Percentiles rank a stretch among this genome's conserved stretches.
phyloP scores from a whole-genome alignment of 2,797 vertebrate species.

The Acestrorhynchus altus region DNA sequence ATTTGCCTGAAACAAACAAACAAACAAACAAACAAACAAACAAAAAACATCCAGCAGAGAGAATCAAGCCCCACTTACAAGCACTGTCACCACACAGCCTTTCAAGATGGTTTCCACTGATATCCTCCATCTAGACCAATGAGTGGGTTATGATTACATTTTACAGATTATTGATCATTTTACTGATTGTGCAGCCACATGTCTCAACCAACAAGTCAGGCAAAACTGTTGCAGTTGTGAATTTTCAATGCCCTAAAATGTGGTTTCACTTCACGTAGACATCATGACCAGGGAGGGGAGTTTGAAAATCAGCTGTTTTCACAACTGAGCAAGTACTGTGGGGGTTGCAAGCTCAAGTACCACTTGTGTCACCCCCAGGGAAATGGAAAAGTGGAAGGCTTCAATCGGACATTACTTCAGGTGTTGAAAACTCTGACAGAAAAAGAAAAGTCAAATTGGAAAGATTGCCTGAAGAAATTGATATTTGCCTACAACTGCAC shows the following conservation, averaged over 20 bases:
- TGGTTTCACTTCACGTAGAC: slow-evolving; percentile 24
- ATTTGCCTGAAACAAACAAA: neutral
- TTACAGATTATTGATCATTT: neutral
- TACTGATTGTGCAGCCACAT: slow-evolving; percentile 18
- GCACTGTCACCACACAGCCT: neutral
- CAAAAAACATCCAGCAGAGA: neutral
- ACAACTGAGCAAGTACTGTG: slow-evolving; percentile 9
- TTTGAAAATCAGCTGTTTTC: slow-evolving; percentile 44
- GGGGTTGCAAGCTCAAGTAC: neutral
- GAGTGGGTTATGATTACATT: neutral
- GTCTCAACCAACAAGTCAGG: slow-evolving; percentile 26
- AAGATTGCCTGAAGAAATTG: neutral
- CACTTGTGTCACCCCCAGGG: slow-evolving; percentile 15
- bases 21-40: no score
- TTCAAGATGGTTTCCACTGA: neutral
- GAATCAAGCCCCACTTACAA: neutral
- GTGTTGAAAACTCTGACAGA: neutral
- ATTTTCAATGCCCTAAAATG: slow-evolving; percentile 41
- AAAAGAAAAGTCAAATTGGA: neutral
- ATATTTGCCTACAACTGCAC: slow-evolving; percentile 27
- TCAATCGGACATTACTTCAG: neutral
- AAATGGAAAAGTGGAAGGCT: neutral
- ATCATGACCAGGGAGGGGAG: slow-evolving; percentile 45
- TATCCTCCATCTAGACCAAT: neutral
- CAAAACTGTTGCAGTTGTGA: slow-evolving; percentile 33